These are phyloP conservation scores for Rotaria socialis DNA, from an alignment of 2,888 invertebrate genomes.

Conservation along the genomic window DNA sequence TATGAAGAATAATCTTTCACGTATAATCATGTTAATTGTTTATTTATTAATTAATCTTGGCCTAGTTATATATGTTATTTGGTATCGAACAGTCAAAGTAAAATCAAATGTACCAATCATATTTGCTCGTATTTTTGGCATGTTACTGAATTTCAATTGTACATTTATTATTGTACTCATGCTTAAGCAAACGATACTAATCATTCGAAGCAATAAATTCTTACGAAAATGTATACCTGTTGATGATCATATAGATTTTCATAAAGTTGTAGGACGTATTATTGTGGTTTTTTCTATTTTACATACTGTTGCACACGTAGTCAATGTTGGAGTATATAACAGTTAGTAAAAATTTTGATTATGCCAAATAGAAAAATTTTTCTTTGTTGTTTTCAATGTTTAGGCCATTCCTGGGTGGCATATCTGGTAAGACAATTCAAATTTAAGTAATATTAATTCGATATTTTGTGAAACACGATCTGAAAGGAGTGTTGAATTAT, in stretches of 20 bases:
- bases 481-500: too few relatives aligned
- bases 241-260: conserved; percentile 25
- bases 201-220: background rate
- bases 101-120: conserved; percentile 12
- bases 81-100: background rate
- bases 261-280: background rate
- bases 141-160: background rate
- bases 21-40: background rate
- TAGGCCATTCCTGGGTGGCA: background rate
- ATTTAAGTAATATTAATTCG: background rate
- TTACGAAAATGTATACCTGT: background rate
- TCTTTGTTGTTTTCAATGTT: background rate
- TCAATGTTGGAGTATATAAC: background rate
- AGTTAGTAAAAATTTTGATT: background rate
- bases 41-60: background rate
- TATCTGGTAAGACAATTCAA: background rate
- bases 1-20: background rate
- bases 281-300: background rate
- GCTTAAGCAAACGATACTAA: background rate
- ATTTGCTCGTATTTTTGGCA: conserved; percentile 40
- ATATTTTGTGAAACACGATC: too few relatives aligned
- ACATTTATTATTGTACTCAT: background rate
- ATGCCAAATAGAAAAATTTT: too few relatives aligned
- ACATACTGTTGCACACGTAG: background rate
- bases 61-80: background rate